These are phyloP conservation scores for Mastomys natalensis DNA, from an alignment of 2,113 vertebrate genomes.

Conservation along the genomic window DNA sequence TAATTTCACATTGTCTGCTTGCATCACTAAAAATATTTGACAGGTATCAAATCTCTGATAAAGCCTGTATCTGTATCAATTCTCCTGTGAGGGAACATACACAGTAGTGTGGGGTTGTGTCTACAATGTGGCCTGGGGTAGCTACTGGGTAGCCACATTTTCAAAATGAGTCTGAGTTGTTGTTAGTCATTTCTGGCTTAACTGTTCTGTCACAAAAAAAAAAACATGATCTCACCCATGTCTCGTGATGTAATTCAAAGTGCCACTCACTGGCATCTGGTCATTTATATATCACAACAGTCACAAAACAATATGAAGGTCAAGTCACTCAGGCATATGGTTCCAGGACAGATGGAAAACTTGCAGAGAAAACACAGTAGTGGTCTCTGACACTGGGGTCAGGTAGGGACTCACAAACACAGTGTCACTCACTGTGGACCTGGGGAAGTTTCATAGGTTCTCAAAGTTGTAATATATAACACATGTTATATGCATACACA, in stretches of 20 bases:
- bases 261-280: background rate
- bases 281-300: conserved; percentile 4
- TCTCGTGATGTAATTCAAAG: background rate
- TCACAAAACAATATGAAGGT: conserved; percentile 56
- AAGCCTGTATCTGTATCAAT: background rate
- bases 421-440: background rate
- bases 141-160: background rate
- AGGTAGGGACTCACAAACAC: background rate
- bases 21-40: background rate
- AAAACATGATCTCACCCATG: background rate
- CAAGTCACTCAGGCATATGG: conserved; percentile 40
- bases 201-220: background rate
- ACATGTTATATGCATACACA: background rate
- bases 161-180: background rate
- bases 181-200: background rate
- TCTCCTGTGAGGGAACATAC: background rate
- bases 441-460: background rate
- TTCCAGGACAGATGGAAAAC: conserved; percentile 5
- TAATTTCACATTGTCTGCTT: conserved; percentile 19
- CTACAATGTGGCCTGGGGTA: background rate
- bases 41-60: background rate
- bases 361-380: conserved; percentile 33
- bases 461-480: background rate
- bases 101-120: background rate
- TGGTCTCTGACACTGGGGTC: background rate